These are phyloP conservation scores for Raja brachyura DNA, from an alignment of 2,113 vertebrate genomes.

Conservation along the genomic window DNA sequence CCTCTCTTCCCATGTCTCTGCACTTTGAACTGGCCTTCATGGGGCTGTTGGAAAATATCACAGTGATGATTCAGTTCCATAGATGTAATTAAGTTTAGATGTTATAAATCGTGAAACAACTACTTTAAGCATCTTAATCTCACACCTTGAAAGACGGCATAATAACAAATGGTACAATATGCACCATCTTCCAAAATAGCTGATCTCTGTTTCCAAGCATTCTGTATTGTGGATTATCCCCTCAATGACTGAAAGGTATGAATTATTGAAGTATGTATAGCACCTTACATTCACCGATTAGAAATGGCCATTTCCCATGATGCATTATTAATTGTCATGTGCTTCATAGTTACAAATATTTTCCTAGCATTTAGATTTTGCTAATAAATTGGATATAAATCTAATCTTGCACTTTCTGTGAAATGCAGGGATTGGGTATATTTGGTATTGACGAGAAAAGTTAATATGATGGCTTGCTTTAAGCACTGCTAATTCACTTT, in stretches of 20 bases:
- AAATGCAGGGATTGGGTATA: background rate
- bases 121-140: background rate
- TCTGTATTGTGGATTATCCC: slow-evolving; percentile 16
- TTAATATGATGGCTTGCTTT: background rate
- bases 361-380: background rate
- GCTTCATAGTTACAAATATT: background rate
- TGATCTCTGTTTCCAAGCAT: background rate
- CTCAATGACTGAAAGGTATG: slow-evolving; percentile 28
- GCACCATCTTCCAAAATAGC: background rate
- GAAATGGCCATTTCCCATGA: background rate
- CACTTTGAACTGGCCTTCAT: background rate
- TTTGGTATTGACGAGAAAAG: background rate
- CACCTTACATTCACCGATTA: slow-evolving; percentile 27
- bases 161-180: background rate
- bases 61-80: background rate
- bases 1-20: background rate
- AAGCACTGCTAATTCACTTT: no score
- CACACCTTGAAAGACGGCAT: background rate
- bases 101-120: background rate
- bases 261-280: slow-evolving; percentile 8
- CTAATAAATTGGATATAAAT: slow-evolving; percentile 20
- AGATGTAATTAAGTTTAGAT: background rate
- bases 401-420: background rate
- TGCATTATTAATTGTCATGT: background rate
- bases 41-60: background rate